Base-by-base conservation (phyloP, 2,113 vertebrate species). In the Eulemur rufifrons region DNA sequence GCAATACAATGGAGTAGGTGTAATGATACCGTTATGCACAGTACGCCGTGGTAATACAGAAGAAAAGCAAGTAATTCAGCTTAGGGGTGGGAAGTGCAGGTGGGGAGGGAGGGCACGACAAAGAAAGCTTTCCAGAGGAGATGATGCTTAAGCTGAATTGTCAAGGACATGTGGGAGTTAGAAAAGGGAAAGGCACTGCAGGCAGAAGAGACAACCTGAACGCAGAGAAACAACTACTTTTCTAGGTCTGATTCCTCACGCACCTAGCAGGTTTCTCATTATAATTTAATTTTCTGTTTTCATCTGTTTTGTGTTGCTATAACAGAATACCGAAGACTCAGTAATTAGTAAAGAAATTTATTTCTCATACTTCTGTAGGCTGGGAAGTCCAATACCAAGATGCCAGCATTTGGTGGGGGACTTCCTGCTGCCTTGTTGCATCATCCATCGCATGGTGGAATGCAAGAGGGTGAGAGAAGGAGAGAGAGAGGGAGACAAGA, bases 141-240 rank as follows among this genome's bases (percentile, higher is more conserved):
- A 68, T 32, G 32, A 83, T 63, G 74, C 68, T 86, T 78, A 83
- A 86, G n/a, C 25, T 89, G 71, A 78, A 83, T 86, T 96, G 77
- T 71, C 84, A 95, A 93, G 15, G 29, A 10, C 64, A 66, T 37
- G 96, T 95, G 78, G 96, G 84, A 39, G 95, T 96, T 78, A 64
- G 47, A 69, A 52, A 89, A 84, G 45, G 50, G 23, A 96, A 95
- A 91, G 71, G 29, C 21, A 8, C 17, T 71, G 52, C 42, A 86
- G 39, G 83, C 37, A 95, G 69, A 86, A 54, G 66, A 87, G 47
- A 85, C 71, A 88, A 39, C 42, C 32, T 42, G 34, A 91, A 71
- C 71, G 68, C 1, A 90, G 63, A 78, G 56, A 86, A 87, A 68
- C 32, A 87, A 90, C 15, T 42, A 6, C 29, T 91, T 10, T 7